Evolutionary conservation across 2,888 invertebrate species (phyloP).

Genomic region (Drosophila nigricruria): DNA sequence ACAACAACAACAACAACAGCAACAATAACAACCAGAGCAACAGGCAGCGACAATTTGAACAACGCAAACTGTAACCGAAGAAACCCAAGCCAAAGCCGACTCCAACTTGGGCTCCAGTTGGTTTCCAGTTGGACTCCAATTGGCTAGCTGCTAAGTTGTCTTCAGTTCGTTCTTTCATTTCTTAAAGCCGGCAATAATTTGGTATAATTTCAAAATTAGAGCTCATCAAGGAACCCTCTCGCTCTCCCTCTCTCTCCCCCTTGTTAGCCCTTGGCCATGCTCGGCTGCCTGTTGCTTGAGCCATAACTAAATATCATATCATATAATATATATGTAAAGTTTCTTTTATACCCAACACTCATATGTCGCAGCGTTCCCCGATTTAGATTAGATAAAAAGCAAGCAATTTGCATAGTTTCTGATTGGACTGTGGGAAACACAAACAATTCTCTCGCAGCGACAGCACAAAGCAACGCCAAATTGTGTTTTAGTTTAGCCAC

Average conservation of each 20-base stretch:
- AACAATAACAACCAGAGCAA: slow-evolving; percentile 28
- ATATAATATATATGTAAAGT: slow-evolving; percentile 6
- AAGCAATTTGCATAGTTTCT: slow-evolving; percentile 61
- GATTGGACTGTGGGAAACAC: slow-evolving; percentile 53
- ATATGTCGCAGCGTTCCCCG: slow-evolving; percentile 28
- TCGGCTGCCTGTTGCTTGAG: slow-evolving; percentile 39
- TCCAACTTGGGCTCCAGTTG: slow-evolving; percentile 24
- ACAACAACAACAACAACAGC: slow-evolving; percentile 39
- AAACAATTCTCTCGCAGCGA: slow-evolving; percentile 1
- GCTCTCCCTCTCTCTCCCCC: not conserved
- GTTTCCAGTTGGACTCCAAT: slow-evolving; percentile 27
- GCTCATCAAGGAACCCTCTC: slow-evolving; percentile 67
- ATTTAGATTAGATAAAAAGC: slow-evolving; percentile 54
- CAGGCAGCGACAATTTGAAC: slow-evolving; percentile 49
- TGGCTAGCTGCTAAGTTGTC: slow-evolving; percentile 20
- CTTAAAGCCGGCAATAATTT: slow-evolving; percentile 60
- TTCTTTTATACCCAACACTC: slow-evolving; percentile 9
- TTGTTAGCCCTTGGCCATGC: slow-evolving; percentile 27
- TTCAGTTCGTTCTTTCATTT: slow-evolving; percentile 7
- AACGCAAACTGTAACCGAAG: slow-evolving; percentile 39
- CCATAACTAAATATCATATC: slow-evolving; percentile 28
- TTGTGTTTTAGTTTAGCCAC: slow-evolving; percentile 14
- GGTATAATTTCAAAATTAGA: slow-evolving; percentile 79
- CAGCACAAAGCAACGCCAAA: slow-evolving; percentile 13
- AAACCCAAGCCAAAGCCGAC: slow-evolving; percentile 14